A percentile compares a stretch with the other conserved stretches of the same genome.
These are phyloP conservation scores for Platorchestia sp. DNA, from an alignment of 1,140 invertebrate species.

Conservation along the genomic window DNA sequence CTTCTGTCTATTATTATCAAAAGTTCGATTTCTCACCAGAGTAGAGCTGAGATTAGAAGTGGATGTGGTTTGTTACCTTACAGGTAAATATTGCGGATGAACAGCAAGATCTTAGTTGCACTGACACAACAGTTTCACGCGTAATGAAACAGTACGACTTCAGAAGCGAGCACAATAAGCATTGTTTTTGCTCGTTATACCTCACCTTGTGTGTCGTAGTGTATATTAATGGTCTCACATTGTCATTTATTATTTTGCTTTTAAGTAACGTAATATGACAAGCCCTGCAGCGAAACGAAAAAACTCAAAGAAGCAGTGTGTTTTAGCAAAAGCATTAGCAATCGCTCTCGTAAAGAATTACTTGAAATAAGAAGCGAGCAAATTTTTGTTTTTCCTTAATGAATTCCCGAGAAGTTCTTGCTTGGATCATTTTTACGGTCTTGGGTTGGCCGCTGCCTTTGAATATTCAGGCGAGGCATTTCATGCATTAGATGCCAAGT, in stretches of 20 bases:
- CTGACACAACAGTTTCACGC: background rate
- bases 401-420: background rate
- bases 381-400: background rate
- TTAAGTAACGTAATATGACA: background rate
- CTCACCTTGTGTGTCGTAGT: no score
- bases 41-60: no score
- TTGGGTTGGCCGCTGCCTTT: background rate
- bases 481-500: constrained; percentile 51
- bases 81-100: no score
- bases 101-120: background rate
- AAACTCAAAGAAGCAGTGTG: background rate
- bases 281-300: background rate
- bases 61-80: no score
- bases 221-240: background rate
- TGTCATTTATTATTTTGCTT: background rate
- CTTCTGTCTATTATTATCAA: no score
- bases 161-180: background rate
- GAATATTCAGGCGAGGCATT: constrained; percentile 36
- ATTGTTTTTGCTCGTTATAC: background rate
- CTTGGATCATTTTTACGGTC: background rate
- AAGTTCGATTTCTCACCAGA: no score
- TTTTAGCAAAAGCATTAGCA: background rate
- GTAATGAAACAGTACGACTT: background rate
- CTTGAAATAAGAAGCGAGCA: background rate
- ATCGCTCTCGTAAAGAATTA: background rate